Conservation (phyloP, 1,140 invertebrate species). For the Zaprionus nigranus region DNA sequence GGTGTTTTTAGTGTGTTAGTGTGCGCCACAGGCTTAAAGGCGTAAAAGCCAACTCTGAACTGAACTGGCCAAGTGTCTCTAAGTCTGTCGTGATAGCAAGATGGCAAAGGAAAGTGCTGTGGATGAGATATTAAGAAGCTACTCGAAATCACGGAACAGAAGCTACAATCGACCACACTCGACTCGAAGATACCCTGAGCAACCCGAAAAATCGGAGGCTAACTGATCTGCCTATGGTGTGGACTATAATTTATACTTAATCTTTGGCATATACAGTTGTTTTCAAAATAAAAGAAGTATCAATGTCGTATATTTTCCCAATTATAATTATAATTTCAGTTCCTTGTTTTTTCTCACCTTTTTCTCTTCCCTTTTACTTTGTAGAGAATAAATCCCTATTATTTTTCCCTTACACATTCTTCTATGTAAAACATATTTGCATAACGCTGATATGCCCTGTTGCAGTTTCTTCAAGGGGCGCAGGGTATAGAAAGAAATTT, state of each 20-base stretch:
- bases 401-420: too few relatives aligned
- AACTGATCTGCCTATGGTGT: too few relatives aligned
- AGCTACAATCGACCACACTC: not conserved
- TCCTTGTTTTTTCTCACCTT: too few relatives aligned
- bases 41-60: conserved; percentile 50
- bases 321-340: too few relatives aligned
- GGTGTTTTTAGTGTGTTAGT: conserved; percentile 8
- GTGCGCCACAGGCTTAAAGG: conserved; percentile 51
- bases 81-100: conserved; percentile 38
- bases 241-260: too few relatives aligned
- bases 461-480: not conserved
- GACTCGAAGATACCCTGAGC: not conserved
- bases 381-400: too few relatives aligned
- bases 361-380: too few relatives aligned
- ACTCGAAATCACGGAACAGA: conserved; percentile 17
- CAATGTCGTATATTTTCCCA: too few relatives aligned
- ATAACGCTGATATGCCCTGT: not conserved
- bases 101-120: conserved; percentile 24
- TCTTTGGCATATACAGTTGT: too few relatives aligned
- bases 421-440: not conserved
- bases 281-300: too few relatives aligned
- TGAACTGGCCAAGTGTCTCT: conserved; percentile 31
- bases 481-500: conserved; percentile 11
- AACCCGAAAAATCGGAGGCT: not conserved
- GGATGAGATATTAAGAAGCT: conserved; percentile 37